Evolutionary conservation across 2,888 invertebrate genomes (phyloP).

Genomic region (Tigriopus californicus): DNA sequence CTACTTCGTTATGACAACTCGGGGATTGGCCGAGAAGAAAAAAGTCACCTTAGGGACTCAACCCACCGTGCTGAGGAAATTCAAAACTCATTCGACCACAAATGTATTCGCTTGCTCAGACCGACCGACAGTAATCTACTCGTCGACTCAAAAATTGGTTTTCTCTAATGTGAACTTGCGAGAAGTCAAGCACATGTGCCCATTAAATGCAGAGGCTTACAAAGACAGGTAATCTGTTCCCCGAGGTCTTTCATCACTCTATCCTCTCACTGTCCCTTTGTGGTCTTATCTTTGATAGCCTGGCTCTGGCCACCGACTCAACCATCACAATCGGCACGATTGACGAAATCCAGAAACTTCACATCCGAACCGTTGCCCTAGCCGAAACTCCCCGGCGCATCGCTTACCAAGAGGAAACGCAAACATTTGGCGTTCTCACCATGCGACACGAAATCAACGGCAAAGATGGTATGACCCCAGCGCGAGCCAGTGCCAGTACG

Average conservation of each 20-base stretch:
- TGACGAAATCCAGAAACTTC: constrained; percentile 93
- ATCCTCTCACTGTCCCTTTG: too few species aligned
- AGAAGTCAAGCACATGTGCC: constrained; percentile 94
- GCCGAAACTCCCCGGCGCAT: constrained; percentile 86
- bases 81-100: constrained; percentile 69
- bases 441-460: constrained; percentile 74
- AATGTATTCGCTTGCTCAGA: constrained; percentile 98
- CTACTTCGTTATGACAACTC: constrained; percentile 69
- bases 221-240: constrained; percentile 49
- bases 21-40: constrained; percentile 70
- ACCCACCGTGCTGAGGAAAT: constrained; percentile 77
- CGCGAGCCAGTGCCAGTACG: constrained; percentile 55
- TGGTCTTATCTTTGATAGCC: too few species aligned
- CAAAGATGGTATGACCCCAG: constrained; percentile 44
- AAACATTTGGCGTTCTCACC: constrained; percentile 83
- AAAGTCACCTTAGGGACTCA: constrained; percentile 93
- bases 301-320: constrained; percentile 71
- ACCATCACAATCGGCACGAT: constrained; percentile 87
- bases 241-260: constrained; percentile 17
- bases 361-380: constrained; percentile 83
- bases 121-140: constrained; percentile 94
- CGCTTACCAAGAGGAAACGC: constrained; percentile 75
- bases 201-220: constrained; percentile 82
- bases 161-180: constrained; percentile 94
- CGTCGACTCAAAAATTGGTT: constrained; percentile 92